Evolutionary conservation across 2,113 vertebrate genomes (phyloP), one percentile per base, ranked within the genome.

Genomic region (Mellivora capensis): DNA sequence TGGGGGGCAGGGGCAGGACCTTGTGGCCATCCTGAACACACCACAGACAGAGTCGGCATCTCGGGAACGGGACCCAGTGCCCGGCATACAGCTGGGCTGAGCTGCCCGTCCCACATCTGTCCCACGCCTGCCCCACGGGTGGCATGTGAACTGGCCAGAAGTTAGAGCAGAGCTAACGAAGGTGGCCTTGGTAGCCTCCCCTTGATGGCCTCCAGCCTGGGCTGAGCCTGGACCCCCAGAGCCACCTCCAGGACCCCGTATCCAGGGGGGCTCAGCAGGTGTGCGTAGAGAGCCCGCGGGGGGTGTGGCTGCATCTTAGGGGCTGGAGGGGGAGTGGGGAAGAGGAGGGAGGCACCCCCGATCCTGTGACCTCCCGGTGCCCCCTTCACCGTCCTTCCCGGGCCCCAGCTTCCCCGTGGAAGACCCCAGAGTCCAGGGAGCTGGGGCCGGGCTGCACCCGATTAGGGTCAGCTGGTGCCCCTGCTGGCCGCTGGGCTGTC

Each of bases 401-500:
- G n/a, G 44, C 23, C 27, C 29, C 77, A 14, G 42, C 25, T 27
- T 76, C 14, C 3, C 14, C 0, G 1, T 1, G 42, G 69, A 59
- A 62, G 54, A 34, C 18, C 47, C 62, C 37, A 12, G 49, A 3
- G 18, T 74, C 86, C 69, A 44, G 87, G 57, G 57, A 37, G 39
- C 2, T 9, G 1, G 2, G 14, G 25, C 42, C 1, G 0, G 14
- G 15, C 12, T 49, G 20, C 11, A 0, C 20, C 3, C 2, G 0
- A 9, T 4, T 15, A 34, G 13, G 62, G 34, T 15, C 31, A 39
- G 4, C 7, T 2, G 4, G 21, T 8, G 71, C 21, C 57, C 49
- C 15, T 4, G 31, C 49, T 8, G 18, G 4, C 31, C 4, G 0
- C 17, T 1, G 0, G n/a, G 0, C 21, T 1, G 2, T 11, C 59